phyloP scores from a whole-genome alignment of 2,888 invertebrate genomes.

The Byasa hedistus region DNA sequence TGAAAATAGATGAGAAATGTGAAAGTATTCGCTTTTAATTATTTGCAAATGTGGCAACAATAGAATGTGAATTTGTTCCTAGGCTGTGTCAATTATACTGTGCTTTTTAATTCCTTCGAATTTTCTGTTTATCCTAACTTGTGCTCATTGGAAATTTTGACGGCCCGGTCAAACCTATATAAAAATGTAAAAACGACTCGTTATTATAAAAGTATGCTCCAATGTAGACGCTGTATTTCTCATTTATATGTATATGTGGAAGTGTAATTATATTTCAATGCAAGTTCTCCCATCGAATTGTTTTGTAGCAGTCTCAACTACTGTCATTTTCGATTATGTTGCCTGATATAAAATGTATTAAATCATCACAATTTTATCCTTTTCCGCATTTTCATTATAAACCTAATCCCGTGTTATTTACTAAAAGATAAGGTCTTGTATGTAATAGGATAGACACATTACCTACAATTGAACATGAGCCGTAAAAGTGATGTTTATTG shows the following conservation, averaged over 20 bases:
- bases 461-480: too few species aligned
- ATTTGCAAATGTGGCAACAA: not conserved
- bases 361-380: slow-evolving; percentile 74
- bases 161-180: not conserved
- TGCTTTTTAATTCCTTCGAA: slow-evolving; percentile 3
- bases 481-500: too few species aligned
- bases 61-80: slow-evolving; percentile 9
- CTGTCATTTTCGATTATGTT: slow-evolving; percentile 50
- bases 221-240: slow-evolving; percentile 7
- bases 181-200: not conserved
- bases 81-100: slow-evolving; percentile 9
- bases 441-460: too few species aligned
- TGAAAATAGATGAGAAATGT: not conserved
- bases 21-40: not conserved
- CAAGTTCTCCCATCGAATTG: slow-evolving; percentile 30
- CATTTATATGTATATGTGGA: slow-evolving; percentile 3
- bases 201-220: not conserved
- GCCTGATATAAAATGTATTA: slow-evolving; percentile 71
- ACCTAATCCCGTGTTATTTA: not conserved
- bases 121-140: not conserved
- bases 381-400: slow-evolving; percentile 39
- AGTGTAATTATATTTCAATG: slow-evolving; percentile 21
- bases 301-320: slow-evolving; percentile 25
- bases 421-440: too few species aligned
- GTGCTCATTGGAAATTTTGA: too few species aligned